These are phyloP conservation scores for Bucco capensis DNA, from an alignment of 2,113 vertebrate species.

Conservation along the genomic window DNA sequence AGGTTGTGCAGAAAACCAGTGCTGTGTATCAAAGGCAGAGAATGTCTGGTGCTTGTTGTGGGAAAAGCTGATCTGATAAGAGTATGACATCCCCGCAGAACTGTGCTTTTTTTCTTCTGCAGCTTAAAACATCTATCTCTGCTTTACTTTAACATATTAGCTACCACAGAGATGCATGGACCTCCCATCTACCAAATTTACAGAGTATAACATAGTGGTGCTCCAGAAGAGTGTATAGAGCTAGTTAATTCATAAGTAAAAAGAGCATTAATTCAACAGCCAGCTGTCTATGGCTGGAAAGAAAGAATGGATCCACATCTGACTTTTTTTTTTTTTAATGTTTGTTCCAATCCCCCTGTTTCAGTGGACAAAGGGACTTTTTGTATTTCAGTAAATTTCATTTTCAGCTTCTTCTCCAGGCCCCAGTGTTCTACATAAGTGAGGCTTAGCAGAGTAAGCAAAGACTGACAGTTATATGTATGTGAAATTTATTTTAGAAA, in stretches of 20 bases:
- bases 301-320: neutral
- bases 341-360: neutral
- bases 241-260: neutral
- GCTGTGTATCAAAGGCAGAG: neutral
- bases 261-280: neutral
- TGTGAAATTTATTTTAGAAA: neutral
- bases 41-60: neutral
- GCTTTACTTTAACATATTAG: neutral
- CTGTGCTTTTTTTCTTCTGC: neutral
- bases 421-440: neutral
- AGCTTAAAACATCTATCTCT: neutral
- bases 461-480: neutral
- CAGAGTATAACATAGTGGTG: accelerated
- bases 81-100: neutral
- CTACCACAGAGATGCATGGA: neutral
- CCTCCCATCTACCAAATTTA: neutral
- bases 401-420: neutral
- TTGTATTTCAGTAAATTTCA: neutral
- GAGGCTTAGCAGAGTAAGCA: neutral
- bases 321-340: accelerated
- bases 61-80: neutral
- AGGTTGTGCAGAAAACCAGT: neutral
- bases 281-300: neutral
- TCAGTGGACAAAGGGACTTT: neutral
- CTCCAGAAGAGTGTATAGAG: neutral